phyloP scores from a whole-genome alignment of 2,797 vertebrate genomes.

The Petrocephalus schoutedeni region DNA sequence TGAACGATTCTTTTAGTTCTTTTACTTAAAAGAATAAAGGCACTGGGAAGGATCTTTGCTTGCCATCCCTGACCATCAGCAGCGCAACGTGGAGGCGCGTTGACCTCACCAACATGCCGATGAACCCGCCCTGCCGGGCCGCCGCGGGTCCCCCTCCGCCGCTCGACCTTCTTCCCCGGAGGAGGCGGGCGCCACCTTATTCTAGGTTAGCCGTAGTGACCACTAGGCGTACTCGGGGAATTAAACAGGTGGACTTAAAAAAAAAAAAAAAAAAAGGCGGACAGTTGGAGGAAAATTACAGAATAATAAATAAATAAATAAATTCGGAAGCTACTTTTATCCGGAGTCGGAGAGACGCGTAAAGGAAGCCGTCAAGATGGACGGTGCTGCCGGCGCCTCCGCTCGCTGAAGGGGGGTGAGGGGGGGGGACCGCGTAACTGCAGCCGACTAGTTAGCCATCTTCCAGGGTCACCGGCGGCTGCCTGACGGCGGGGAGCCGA shows the following conservation, averaged over 20 bases:
- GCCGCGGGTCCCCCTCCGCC: neutral
- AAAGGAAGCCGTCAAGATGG: neutral
- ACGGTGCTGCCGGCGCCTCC: neutral
- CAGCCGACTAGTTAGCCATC: neutral
- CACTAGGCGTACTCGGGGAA: neutral
- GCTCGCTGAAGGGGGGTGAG: neutral
- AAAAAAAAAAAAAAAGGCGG: neutral
- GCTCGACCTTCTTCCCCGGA: conserved; percentile 21
- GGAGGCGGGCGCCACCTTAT: conserved; percentile 27
- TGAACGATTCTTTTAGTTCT: neutral
- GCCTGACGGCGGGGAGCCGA: neutral
- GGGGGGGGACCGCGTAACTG: neutral
- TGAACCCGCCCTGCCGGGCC: neutral
- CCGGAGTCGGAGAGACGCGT: neutral
- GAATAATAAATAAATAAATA: neutral
- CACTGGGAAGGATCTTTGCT: neutral
- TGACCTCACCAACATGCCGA: conserved; percentile 18
- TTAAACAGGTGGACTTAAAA: conserved; percentile 11
- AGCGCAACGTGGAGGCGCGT: neutral
- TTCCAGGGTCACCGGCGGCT: neutral
- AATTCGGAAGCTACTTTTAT: neutral
- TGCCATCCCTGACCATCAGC: neutral
- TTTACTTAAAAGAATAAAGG: neutral
- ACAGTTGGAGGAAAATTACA: neutral
- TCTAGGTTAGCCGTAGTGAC: conserved; percentile 15